Percentiles rank a stretch among this genome's conserved stretches.
These are phyloP conservation scores for Argyresthia albistria DNA, from an alignment of 2,888 invertebrate genomes.

Conservation along the genomic window DNA sequence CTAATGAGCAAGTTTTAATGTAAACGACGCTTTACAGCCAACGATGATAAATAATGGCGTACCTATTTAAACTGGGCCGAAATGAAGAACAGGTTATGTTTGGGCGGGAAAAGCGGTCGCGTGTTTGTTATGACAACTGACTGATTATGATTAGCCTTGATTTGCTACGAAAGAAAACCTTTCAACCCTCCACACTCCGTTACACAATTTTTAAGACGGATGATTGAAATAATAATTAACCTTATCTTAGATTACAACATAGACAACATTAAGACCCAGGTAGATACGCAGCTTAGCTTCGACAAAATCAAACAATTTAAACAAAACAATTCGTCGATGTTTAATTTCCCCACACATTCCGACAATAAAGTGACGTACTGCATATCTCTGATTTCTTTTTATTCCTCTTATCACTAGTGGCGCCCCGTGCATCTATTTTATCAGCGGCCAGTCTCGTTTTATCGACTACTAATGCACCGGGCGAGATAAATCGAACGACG, in stretches of 20 bases:
- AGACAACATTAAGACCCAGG: neutral
- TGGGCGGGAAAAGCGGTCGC: conserved; percentile 41
- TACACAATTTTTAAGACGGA: too few relatives aligned
- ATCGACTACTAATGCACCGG: conserved; percentile 70
- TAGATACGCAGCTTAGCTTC: neutral
- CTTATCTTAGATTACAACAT: too few relatives aligned
- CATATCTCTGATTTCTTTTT: conserved; percentile 61
- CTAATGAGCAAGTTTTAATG: conserved; percentile 47
- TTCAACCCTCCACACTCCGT: too few relatives aligned
- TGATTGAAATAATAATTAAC: too few relatives aligned
- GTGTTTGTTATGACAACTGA: neutral
- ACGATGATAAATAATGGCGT: conserved; percentile 59
- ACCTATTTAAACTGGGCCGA: conserved; percentile 43
- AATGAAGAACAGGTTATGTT: conserved; percentile 57
- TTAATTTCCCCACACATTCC: neutral
- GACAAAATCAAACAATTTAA: neutral
- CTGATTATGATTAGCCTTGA: too few relatives aligned
- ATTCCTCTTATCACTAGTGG: conserved; percentile 57
- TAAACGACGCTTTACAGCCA: conserved; percentile 58
- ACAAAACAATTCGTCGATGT: neutral
- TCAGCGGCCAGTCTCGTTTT: conserved; percentile 37
- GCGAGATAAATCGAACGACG: conserved; percentile 62
- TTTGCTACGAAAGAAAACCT: too few relatives aligned
- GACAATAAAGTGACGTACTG: conserved; percentile 1
- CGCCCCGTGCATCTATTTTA: conserved; percentile 69